Evolutionary conservation across 2,113 vertebrate genomes (phyloP).

Genomic region (Lepus timidus): DNA sequence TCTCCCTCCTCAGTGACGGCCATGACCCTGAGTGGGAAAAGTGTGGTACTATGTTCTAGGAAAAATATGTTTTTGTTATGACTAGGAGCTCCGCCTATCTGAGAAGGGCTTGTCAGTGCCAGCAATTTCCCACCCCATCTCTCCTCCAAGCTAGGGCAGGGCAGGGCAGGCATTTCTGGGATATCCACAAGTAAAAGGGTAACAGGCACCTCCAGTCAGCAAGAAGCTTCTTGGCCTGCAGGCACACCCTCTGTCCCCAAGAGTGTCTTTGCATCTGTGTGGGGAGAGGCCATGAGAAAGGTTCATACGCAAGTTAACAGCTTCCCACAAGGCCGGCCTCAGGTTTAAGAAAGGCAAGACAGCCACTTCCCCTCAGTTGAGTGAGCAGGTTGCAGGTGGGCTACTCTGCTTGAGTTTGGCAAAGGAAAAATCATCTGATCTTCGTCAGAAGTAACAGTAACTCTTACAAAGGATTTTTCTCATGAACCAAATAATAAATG

Average conservation of each 20-base stretch:
- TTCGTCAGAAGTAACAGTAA: not conserved
- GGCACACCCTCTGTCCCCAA: not conserved
- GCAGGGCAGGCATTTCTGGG: constrained; percentile 14
- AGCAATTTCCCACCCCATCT: not conserved
- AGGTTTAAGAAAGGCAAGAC: not conserved
- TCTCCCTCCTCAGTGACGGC: not conserved
- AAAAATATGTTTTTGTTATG: constrained; percentile 55
- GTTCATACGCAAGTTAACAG: not conserved
- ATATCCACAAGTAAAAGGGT: not conserved
- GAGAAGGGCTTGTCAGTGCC: not conserved
- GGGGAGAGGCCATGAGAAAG: not conserved
- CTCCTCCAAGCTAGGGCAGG: not conserved
- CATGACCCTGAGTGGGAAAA: not conserved
- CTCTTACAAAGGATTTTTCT: not conserved
- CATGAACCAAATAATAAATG: constrained; percentile 38
- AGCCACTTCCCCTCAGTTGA: not conserved
- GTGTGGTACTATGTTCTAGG: constrained; percentile 15
- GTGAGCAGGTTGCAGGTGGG: not conserved
- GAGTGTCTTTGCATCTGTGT: not conserved
- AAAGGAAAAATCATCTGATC: constrained; percentile 33
- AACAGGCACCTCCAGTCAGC: not conserved
- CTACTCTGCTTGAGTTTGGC: not conserved
- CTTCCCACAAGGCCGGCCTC: not conserved
- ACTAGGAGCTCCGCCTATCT: constrained; percentile 26
- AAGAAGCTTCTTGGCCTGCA: not conserved